phyloP scores from a whole-genome alignment of 2,113 vertebrate genomes.

The Anarhynchus alexandrinus region DNA sequence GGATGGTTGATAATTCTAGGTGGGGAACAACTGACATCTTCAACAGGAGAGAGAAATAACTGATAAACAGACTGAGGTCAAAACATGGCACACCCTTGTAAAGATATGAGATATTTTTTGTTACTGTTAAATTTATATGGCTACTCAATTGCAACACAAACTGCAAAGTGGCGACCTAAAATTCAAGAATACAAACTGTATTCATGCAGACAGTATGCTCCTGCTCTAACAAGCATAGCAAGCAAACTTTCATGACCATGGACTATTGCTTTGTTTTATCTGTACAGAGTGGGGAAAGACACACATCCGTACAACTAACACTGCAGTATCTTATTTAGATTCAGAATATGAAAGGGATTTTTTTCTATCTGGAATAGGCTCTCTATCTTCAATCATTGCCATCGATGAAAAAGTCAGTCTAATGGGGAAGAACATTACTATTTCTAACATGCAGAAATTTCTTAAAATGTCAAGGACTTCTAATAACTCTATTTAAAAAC shows the following conservation, averaged over 20 bases:
- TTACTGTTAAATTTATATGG: neutral
- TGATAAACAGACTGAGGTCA: neutral
- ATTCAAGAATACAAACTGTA: neutral
- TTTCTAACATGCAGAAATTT: neutral
- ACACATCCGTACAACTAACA: neutral
- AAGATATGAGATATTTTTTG: neutral
- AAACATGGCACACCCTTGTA: neutral
- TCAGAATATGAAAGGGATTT: neutral
- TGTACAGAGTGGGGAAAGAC: neutral
- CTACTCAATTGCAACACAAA: neutral
- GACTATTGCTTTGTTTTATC: neutral
- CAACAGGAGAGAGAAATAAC: no score
- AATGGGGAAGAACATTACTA: neutral
- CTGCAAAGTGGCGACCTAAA: neutral
- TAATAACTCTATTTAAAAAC: neutral
- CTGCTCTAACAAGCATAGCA: neutral
- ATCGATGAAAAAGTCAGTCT: neutral
- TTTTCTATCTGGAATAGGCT: neutral
- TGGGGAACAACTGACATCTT: neutral
- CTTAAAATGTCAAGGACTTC: neutral
- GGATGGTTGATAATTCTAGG: fast-evolving
- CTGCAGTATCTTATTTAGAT: neutral
- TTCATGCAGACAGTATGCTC: neutral
- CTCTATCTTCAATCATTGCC: neutral
- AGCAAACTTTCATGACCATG: neutral